Base-by-base conservation (phyloP, 2,797 vertebrate species). In the Corythornis leucogaster region DNA sequence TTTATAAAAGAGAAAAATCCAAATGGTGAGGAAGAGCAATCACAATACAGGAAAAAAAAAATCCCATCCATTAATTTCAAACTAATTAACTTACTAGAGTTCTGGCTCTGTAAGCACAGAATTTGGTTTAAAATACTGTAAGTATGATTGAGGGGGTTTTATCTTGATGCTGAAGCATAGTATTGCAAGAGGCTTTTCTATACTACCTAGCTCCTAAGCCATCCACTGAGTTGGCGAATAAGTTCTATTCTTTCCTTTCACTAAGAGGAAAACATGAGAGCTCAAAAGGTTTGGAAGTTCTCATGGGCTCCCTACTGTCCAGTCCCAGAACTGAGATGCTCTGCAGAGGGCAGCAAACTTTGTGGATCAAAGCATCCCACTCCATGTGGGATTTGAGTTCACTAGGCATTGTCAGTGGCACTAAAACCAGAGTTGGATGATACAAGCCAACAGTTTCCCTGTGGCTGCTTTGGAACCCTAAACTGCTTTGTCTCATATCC, bases 251-350 rank as follows among this genome's bases (percentile, higher is more conserved):
- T 84, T 90, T 85, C 70, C 58, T 77, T 31, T 68, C 50, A 82
- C 20, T 48, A 51, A 75, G 59, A 85, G 24, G n/a, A 38, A 74
- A 90, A 50, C 40, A 62, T 0, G 0, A 90, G 35, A 89, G 58
- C 92, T 89, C 79, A 95, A 78, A 92, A 93, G 68, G 51, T 92
- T 77, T 88, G 64, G 57, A 90, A 92, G 62, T 89, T 96, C 85
- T 92, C 93, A 77, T 4, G 18, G 64, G 78, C 71, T 95, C 88
- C 88, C 84, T 54, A 75, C 62, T 12, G 62, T 51, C 64, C 7
- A 8, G 51, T 35, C 48, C 40, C 90, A 93, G 61, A 79, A 63
- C 13, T 7, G 6, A 61, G 46, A 87, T 59, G 58, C 58, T 90
- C 75, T 86, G 43, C 46, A 83, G 54, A 91, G 30, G 69, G 51